Base-by-base conservation (phyloP, 2,797 vertebrate genomes). In the Sebastes kiyomatsui region DNA sequence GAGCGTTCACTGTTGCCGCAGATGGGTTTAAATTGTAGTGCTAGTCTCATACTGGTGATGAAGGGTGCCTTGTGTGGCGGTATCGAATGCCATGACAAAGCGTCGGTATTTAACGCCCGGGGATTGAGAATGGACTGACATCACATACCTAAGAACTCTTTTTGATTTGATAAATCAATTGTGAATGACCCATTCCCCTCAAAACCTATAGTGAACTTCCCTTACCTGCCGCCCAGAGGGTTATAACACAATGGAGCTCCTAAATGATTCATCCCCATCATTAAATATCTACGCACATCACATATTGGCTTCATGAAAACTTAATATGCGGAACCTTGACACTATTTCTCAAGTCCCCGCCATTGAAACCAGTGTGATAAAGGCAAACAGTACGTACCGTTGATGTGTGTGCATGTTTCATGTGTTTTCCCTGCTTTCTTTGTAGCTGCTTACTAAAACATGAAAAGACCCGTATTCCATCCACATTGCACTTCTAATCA, bases 401-500 rank as follows among this genome's bases (percentile, higher is more conserved):
- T 70, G 46, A 77, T 77, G 67, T 72, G 20, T 38, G 5, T 55
- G n/a, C 23, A 55, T 66, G 35, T 38, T 61, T 28, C 7, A 7
- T 56, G 59, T n/a, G 46, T 28, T 35, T 64, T 42, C 55, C 22
- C 6, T 28, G 55, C 58, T 66, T 55, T 75, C 64, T 67, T 35
- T 60, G 4, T 49, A 67, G 59, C 72, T 72, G 67, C 72, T 79
- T 70, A 73, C 59, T 70, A 65, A 79, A 76, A 75, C 65, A 80
- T 64, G 23, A 82, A 87, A 79, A 77, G 23, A 30, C 61, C 69
- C 38, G n/a, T 78, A 64, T 87, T 89, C 61, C 55, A 60, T 77
- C 75, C 73, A 67, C 76, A 76, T 80, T 80, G 81, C 69, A 52
- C 54, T 67, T 87, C 67, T 76, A 92, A 92, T 93, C 90, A 89